Percentiles rank a stretch among this genome's conserved stretches.
Evolutionary conservation across 2,113 vertebrate species (phyloP).

Genomic region (Podarcis raffonei): DNA sequence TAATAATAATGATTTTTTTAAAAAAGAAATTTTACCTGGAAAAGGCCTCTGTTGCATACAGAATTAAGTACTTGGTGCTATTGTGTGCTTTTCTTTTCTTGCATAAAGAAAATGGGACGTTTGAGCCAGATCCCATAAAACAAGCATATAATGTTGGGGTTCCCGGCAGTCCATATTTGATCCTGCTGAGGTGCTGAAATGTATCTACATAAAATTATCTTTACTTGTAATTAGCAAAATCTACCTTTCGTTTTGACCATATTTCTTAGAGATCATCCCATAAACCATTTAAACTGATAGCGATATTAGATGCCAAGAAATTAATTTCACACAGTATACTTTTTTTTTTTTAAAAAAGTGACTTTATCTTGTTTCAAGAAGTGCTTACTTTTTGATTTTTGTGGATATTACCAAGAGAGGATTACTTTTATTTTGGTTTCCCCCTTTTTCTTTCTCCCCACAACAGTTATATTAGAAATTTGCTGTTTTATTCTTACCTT

Average conservation of each 20-base stretch:
- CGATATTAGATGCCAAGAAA: slow-evolving; percentile 71
- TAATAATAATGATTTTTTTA: slow-evolving; percentile 13
- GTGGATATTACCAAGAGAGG: slow-evolving; percentile 80
- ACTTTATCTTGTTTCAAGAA: slow-evolving; percentile 79
- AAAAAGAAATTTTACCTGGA: slow-evolving; percentile 31
- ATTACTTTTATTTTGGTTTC: slow-evolving; percentile 89
- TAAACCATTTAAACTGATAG: slow-evolving; percentile 76
- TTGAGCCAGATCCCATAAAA: slow-evolving; percentile 8
- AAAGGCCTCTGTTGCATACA: slow-evolving; percentile 25
- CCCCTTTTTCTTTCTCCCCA: slow-evolving; percentile 71
- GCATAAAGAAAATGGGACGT: not conserved
- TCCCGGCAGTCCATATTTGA: not conserved
- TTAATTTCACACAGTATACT: slow-evolving; percentile 78
- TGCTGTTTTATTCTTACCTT: slow-evolving; percentile 99
- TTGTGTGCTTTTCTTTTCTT: slow-evolving; percentile 11
- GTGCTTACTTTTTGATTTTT: slow-evolving; percentile 82
- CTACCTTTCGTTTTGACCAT: slow-evolving; percentile 68
- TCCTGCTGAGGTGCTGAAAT: slow-evolving; percentile 50
- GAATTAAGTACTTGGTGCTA: slow-evolving; percentile 25
- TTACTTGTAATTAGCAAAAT: slow-evolving; percentile 64
- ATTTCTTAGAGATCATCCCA: slow-evolving; percentile 66
- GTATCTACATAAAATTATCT: slow-evolving; percentile 32
- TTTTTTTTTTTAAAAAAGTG: slow-evolving; percentile 71
- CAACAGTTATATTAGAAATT: slow-evolving; percentile 92
- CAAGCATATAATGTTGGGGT: not conserved